phyloP scores from a whole-genome alignment of 2,797 vertebrate species.

The Mareca penelope region DNA sequence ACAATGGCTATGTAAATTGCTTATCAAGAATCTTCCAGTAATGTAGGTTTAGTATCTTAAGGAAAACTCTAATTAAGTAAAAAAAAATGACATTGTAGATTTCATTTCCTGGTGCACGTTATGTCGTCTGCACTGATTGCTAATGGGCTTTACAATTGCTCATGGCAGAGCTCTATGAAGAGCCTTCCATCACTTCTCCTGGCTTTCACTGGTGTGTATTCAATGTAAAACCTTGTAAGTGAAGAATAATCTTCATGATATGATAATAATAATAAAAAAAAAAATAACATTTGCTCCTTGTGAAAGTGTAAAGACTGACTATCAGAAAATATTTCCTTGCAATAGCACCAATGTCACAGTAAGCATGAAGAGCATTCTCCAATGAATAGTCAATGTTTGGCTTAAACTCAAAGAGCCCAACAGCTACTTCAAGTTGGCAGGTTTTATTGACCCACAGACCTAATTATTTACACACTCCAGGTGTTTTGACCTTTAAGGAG shows the following conservation, averaged over 20 bases:
- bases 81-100: not conserved
- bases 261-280: not conserved
- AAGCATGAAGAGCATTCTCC: constrained; percentile 56
- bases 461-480: constrained; percentile 51
- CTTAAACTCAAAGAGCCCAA: constrained; percentile 56
- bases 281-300: constrained; percentile 11
- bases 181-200: not conserved
- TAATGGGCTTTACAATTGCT: not conserved
- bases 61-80: not conserved
- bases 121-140: not conserved
- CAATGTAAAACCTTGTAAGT: constrained; percentile 4
- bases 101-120: not conserved
- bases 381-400: constrained; percentile 68
- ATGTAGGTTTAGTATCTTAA: not conserved
- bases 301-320: constrained; percentile 44
- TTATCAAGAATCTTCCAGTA: not conserved
- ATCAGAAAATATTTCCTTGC: constrained; percentile 65
- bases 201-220: constrained; percentile 26
- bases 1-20: not conserved
- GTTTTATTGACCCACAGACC: constrained; percentile 48
- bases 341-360: constrained; percentile 14
- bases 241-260: not conserved
- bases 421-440: constrained; percentile 50
- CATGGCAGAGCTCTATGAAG: not conserved
- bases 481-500: constrained; percentile 51